Base-by-base conservation (phyloP, 2,888 invertebrate genomes). In the Adelognathus sp. region DNA sequence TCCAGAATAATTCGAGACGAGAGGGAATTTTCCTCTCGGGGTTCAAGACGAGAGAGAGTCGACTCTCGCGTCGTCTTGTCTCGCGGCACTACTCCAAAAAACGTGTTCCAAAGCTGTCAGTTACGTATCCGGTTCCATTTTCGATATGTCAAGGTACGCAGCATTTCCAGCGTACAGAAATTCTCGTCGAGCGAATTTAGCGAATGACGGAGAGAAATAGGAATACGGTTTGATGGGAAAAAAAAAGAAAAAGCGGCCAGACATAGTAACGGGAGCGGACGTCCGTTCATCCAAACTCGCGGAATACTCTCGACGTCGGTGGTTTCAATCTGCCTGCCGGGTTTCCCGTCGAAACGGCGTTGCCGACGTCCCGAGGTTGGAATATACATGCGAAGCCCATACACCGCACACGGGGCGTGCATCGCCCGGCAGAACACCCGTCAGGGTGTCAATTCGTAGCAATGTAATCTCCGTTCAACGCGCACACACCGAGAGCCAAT, bases 381-480 rank as follows among this genome's bases (percentile, higher is more conserved):
- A 36, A n/a, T n/a, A n/a, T n/a, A n/a, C 33, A 54, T 36, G 36
- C 9, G 58, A 29, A 44, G 77, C 21, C n/a, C n/a, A n/a, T n/a
- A n/a, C 58, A 50, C 50, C 56, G 52, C 33, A 70, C 29, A 33
- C n/a, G n/a, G n/a, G n/a, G n/a, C n/a, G 56, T 31, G 54, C 24
- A 69, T 61, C 54, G 33, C 60, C 61, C 64, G 69, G 63, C 63
- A 7, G 70, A 52, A 66, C 50, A 66, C 31, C 70, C 74, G 74
- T 78, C 74, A 70, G 79, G 83, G 84, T 88, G 88, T 89, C 89
- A 87, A 87, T 88, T 87, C 85, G 82, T 83, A 83, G 86, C 86
- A 84, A 84, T 85, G 87, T 90, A 89, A 89, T 88, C 89, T 89
- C 88, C 87, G 88, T 84, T 87, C 83, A 84, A 80, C 82, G 76